phyloP scores from a whole-genome alignment of 2,888 invertebrate genomes.

The Flexamia atlantica region DNA sequence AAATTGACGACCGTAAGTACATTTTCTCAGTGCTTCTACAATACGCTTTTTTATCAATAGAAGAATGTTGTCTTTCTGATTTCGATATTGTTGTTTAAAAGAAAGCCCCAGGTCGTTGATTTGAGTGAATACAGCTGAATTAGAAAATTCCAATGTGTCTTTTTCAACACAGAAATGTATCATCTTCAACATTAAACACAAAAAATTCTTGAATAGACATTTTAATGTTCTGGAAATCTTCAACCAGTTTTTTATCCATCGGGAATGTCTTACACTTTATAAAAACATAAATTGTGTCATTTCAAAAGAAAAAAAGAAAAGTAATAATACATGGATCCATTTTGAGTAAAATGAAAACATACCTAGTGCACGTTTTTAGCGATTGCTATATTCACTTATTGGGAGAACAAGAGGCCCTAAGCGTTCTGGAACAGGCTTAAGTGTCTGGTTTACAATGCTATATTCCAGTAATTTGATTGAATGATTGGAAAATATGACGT shows the following conservation, averaged over 20 bases:
- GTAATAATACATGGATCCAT: not conserved
- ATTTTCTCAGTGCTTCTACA: conserved; percentile 47
- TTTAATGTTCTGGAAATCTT: too few species aligned
- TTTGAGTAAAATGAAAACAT: not conserved
- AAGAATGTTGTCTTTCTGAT: not conserved
- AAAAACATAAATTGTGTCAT: not conserved
- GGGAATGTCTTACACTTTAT: too few species aligned
- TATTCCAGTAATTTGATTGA: not conserved
- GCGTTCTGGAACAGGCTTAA: not conserved
- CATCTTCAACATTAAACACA: too few species aligned
- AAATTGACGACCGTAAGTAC: conserved; percentile 40
- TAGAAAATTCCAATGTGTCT: conserved; percentile 13
- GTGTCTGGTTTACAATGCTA: not conserved
- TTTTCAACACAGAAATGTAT: not conserved
- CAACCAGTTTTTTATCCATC: too few species aligned
- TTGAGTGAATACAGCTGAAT: conserved; percentile 4
- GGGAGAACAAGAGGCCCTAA: not conserved
- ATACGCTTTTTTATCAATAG: conserved; percentile 58
- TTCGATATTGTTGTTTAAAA: conserved; percentile 36
- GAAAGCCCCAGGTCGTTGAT: conserved; percentile 24
- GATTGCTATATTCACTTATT: not conserved
- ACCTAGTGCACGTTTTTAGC: not conserved
- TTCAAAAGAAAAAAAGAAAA: too few species aligned
- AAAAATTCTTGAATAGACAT: too few species aligned
- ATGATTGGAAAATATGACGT: not conserved